Evolutionary conservation across 1,140 invertebrate species (phyloP), one percentile per base, ranked within the genome.

Genomic region (Holcopasites calliopsidis): DNA sequence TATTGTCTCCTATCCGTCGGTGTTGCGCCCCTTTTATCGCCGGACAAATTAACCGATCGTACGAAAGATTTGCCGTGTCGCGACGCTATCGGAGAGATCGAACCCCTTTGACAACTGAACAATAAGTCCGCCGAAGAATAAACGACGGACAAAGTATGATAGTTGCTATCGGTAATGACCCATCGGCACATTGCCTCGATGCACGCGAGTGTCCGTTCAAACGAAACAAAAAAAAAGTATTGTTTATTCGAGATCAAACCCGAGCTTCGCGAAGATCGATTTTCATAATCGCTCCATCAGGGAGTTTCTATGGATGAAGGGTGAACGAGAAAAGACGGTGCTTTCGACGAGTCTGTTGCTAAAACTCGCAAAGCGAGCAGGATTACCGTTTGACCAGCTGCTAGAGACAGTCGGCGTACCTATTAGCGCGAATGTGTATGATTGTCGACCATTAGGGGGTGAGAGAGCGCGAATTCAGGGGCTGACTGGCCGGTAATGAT

Each of bases 91-190:
- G 4, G 2, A 5, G 0, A 3, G 0, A 47, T 64, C 64, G 44
- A 47, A 64, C 28, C 23, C 16, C 3, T 62, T 21, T 23, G 69
- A 72, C 69, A 28, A 21, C 47, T 38, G 55, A 26, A 18, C 23
- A 33, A 64, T 28, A 28, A 3, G 58, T 4, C 38, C 13, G 8
- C 11, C 10, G 52, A 66, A 21, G 55, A 60, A 66, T 61, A 50
- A 64, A 26, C 55, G 40, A 68, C 21, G 42, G 49, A 57, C n/a
- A 58, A 79, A 69, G 55, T 58, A 40, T 64, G 61, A 6, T 31
- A n/a, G 26, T 65, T 65, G 78, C 50, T 76, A 80, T 40, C 79
- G 77, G 40, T 81, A 79, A 79, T 68, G 72, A 76, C 58, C 57
- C 40, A 33, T 33, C n/a, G 40, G 60, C 55, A 52, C 62, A 38